These are phyloP conservation scores for Chrysolina oricalcia DNA, from an alignment of 2,888 invertebrate genomes.

Conservation along the genomic window DNA sequence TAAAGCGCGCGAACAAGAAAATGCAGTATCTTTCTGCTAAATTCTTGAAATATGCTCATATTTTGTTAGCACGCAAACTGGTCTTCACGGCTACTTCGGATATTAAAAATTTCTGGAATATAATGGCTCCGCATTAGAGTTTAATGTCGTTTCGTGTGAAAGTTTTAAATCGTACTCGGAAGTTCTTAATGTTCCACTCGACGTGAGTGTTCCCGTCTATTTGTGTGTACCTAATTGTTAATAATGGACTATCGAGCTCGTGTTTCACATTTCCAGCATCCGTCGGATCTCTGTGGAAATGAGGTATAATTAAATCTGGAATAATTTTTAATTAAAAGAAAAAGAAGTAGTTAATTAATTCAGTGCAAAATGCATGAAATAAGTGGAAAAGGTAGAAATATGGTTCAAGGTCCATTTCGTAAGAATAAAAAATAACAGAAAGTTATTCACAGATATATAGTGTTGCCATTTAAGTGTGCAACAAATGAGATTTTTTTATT, in stretches of 20 bases:
- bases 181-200: constrained; percentile 14
- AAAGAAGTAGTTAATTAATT: too few relatives aligned
- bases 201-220: not conserved
- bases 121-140: not conserved
- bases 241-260: not conserved
- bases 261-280: not conserved
- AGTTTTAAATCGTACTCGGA: not conserved
- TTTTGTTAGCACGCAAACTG: constrained; percentile 1
- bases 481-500: too few relatives aligned
- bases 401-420: too few relatives aligned
- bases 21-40: constrained; percentile 5
- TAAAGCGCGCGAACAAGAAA: constrained; percentile 20
- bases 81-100: constrained; percentile 17
- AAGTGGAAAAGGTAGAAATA: too few relatives aligned
- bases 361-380: too few relatives aligned
- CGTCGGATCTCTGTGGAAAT: not conserved
- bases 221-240: constrained; percentile 10
- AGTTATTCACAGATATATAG: too few relatives aligned
- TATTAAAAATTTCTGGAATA: constrained; percentile 10
- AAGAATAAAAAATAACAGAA: too few relatives aligned
- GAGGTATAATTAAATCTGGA: not conserved
- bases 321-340: too few relatives aligned
- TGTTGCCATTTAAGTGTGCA: too few relatives aligned
- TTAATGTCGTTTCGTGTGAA: not conserved
- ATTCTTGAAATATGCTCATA: constrained; percentile 13